These are phyloP conservation scores for Hemibagrus wyckioides DNA, from an alignment of 2,113 vertebrate species.

Conservation along the genomic window DNA sequence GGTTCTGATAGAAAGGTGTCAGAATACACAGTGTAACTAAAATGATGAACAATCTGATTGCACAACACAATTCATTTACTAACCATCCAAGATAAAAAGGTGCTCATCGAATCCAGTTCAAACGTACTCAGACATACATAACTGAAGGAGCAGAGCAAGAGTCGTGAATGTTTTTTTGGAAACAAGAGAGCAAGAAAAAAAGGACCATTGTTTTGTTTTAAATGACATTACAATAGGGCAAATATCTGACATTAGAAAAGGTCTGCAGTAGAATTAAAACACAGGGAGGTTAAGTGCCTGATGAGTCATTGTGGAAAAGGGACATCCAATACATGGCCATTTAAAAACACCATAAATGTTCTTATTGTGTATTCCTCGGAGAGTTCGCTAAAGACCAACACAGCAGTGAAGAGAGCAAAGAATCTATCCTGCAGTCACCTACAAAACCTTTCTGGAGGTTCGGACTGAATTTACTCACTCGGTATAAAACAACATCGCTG, in stretches of 20 bases:
- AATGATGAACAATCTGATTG: neutral
- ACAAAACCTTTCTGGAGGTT: neutral
- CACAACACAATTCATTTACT: neutral
- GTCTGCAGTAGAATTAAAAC: neutral
- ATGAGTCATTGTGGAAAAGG: slow-evolving; percentile 1
- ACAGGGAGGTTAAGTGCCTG: slow-evolving; percentile 6
- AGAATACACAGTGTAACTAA: too few species aligned
- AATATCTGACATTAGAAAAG: neutral
- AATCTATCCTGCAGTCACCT: neutral
- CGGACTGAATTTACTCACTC: neutral
- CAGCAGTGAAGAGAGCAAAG: neutral
- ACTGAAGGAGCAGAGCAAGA: neutral
- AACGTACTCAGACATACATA: neutral
- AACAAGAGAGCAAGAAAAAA: neutral
- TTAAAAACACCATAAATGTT: neutral
- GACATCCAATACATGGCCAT: neutral
- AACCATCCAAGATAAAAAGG: neutral
- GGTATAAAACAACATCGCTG: neutral
- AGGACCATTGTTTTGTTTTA: neutral
- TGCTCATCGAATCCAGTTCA: slow-evolving; percentile 11
- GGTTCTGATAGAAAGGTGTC: too few species aligned
- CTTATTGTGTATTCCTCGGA: neutral
- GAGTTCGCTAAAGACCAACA: neutral
- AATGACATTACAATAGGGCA: neutral
- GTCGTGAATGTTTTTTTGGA: neutral